Conservation (phyloP, 1,140 invertebrate genomes). For the Cydia pomonella region DNA sequence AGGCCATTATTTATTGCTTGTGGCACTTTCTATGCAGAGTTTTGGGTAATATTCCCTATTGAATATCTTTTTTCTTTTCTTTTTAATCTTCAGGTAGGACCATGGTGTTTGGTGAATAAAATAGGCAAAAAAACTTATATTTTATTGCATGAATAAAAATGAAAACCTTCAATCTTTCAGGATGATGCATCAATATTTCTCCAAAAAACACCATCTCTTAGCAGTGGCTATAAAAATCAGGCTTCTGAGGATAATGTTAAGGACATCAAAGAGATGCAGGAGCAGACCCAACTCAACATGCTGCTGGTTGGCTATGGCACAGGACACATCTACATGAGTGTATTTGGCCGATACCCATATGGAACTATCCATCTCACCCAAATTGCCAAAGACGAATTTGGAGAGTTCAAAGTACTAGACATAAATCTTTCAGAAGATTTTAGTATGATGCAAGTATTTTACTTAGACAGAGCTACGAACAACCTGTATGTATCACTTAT, state of each 20-base stretch:
- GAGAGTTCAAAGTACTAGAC: conserved; percentile 82
- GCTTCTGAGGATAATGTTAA: conserved; percentile 81
- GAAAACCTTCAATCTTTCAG: conserved; percentile 61
- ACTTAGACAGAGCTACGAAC: conserved; percentile 77
- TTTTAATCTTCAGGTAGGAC: too few species aligned
- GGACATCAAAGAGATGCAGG: conserved; percentile 83
- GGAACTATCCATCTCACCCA: conserved; percentile 85
- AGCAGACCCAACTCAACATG: conserved; percentile 88
- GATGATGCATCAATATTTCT: conserved; percentile 81
- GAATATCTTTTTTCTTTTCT: too few species aligned
- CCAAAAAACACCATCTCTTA: conserved; percentile 71
- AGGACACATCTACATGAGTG: conserved; percentile 87
- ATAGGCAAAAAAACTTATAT: background rate
- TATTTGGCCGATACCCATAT: conserved; percentile 92
- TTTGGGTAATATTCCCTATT: too few species aligned
- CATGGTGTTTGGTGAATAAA: background rate
- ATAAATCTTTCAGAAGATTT: conserved; percentile 83
- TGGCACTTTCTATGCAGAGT: too few species aligned
- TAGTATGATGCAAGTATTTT: conserved; percentile 81
- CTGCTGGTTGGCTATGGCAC: conserved; percentile 89
- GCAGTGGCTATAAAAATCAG: conserved; percentile 71
- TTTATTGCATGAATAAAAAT: conserved; percentile 9
- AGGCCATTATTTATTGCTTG: too few species aligned
- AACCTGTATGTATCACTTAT: conserved; percentile 82
- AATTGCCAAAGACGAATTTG: conserved; percentile 78